Base-by-base conservation (phyloP, 2,113 vertebrate species). In the Pterocles burchelli region DNA sequence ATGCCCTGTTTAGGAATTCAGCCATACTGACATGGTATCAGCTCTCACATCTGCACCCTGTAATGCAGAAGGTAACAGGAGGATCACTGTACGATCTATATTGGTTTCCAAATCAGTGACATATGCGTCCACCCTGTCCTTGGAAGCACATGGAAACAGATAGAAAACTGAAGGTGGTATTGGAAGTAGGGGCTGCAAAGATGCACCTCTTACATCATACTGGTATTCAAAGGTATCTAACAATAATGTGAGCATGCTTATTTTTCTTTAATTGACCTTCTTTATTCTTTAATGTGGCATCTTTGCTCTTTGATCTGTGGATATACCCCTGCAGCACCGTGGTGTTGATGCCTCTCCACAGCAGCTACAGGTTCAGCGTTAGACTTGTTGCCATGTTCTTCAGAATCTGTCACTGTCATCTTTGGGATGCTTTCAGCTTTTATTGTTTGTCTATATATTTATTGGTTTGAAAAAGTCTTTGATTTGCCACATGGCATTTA, bases 101-200 rank as follows among this genome's bases (percentile, higher is more conserved):
- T 28, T 28, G 9, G 19, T 61, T 80, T 84, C 36, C 77, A 41
- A 4, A 62, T 74, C 41, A 54, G 26, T 48, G 31, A 22, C 33
- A 9, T 49, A 0, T 57, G 5, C 0, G 0, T 41, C 24, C 11
- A 38, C 25, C 21, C 15, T 70, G 79, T 72, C 49, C 34, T 63
- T 85, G 38, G 43, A 88, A 94, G 17, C 38, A 61, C 31, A 22
- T 20, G 28, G 45, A 59, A 90, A 45, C 46, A 5, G 31, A 48
- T 9, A 68, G 67, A 76, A 89, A 58, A 41, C 17, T 2, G 13
- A 73, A 84, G 14, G n/a, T 83, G 33, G 18, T 10, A 2, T 4
- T 58, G 70, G 49, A 58, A 89, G 45, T 2, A 49, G 20, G 19
- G 10, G 13, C 22, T 90, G 70, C 29, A 58, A 38, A 57, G 6